These are phyloP conservation scores for Xiphophorus birchmanni DNA, from an alignment of 2,797 vertebrate species.

Conservation along the genomic window DNA sequence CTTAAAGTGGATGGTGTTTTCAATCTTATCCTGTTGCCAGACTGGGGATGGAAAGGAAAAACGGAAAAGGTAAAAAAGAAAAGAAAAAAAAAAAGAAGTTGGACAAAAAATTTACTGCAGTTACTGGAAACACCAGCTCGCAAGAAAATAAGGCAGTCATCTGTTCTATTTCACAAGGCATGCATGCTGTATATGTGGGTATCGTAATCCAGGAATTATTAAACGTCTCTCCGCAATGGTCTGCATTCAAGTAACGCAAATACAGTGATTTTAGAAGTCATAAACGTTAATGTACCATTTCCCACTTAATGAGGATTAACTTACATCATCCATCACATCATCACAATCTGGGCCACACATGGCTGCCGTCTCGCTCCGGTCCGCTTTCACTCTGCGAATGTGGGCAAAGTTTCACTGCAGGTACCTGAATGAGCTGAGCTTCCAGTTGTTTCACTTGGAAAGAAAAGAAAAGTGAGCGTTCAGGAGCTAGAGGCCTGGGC, in stretches of 20 bases:
- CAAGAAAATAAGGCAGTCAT: constrained; percentile 73
- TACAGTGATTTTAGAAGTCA: constrained; percentile 65
- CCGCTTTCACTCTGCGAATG: background rate
- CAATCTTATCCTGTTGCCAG: constrained; percentile 59
- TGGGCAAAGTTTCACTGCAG: constrained; percentile 8
- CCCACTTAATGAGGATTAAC: constrained; percentile 72
- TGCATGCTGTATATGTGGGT: constrained; percentile 50
- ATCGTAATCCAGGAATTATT: constrained; percentile 66
- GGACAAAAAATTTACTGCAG: constrained; percentile 61
- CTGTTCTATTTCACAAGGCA: constrained; percentile 69
- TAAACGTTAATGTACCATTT: constrained; percentile 74
- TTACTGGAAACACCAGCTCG: constrained; percentile 57
- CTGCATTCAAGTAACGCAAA: constrained; percentile 36
- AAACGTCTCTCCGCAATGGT: constrained; percentile 43
- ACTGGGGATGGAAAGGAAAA: constrained; percentile 32
- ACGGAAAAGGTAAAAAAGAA: background rate
- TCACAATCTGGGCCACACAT: constrained; percentile 69
- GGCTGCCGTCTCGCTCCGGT: constrained; percentile 40
- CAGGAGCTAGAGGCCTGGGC: background rate
- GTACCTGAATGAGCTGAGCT: background rate
- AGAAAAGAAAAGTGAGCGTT: background rate
- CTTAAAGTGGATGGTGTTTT: constrained; percentile 47
- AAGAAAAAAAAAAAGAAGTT: constrained; percentile 32
- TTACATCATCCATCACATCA: constrained; percentile 77
- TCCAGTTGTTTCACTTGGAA: background rate